Conservation (phyloP, 2,888 invertebrate genomes). For the Podabrus alpinus region DNA sequence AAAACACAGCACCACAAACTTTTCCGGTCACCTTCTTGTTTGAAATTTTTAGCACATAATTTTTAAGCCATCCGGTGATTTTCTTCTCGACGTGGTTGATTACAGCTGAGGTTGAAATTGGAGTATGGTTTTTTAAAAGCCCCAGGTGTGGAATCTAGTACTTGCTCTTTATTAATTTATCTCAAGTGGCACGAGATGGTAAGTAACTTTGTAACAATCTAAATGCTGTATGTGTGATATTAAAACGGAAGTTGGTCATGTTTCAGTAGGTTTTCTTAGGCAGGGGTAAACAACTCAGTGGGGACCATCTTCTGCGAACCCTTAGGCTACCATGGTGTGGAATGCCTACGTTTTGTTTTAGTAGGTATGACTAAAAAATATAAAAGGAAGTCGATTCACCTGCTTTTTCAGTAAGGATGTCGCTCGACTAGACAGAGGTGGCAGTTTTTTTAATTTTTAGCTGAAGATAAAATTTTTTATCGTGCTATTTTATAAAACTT, state of each 20-base stretch:
- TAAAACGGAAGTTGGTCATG: constrained; percentile 11
- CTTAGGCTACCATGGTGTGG: background rate
- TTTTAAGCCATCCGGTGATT: background rate
- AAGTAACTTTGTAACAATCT: constrained; percentile 10
- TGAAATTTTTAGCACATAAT: background rate
- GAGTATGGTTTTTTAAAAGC: background rate
- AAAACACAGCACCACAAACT: background rate
- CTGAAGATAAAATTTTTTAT: too few species aligned
- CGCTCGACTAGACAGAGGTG: background rate
- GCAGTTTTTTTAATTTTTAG: background rate
- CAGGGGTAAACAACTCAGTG: constrained; percentile 13
- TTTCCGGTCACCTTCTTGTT: background rate
- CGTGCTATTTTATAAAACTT: too few species aligned
- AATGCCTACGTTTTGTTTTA: background rate
- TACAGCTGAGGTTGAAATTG: background rate
- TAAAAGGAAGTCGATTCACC: background rate
- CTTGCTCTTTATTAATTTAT: background rate
- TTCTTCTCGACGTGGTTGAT: background rate
- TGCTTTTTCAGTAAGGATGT: background rate
- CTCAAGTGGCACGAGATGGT: constrained; percentile 6
- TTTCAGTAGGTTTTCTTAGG: constrained; percentile 4
- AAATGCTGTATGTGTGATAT: constrained; percentile 15
- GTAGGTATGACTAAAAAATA: too few species aligned
- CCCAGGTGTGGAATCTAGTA: background rate
- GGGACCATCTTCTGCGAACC: constrained; percentile 8